Base-by-base conservation (phyloP, 2,888 invertebrate genomes). In the Sarcophaga subvicina region DNA sequence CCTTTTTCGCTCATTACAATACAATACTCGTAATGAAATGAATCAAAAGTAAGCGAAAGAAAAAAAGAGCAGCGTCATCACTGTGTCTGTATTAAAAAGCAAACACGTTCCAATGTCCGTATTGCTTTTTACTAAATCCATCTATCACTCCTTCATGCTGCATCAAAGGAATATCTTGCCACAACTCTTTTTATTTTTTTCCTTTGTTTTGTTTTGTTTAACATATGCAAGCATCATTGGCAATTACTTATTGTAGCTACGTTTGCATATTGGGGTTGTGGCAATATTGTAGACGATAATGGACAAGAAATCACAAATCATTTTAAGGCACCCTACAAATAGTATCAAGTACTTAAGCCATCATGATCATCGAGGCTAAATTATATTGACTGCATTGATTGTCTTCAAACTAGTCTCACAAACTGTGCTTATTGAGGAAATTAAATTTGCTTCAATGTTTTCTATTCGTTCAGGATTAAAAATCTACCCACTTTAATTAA, bases 31-130 rank as follows among this genome's bases (percentile, higher is more conserved):
- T 37, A 37, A 37, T 37, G 37, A 37, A 37, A 37, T 37, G 37
- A 37, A 76, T 62, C 25, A 66, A 70, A 66, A 71, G 10, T 71
- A 67, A 25, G 60, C 67, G 70, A 73, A 49, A 47, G n/a, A 70
- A 76, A 37, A 37, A 87, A 87, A 87, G 37, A 70, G 84, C 81
- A 73, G 62, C 83, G 84, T 87, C 87, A 87, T 87, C 84, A 84
- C 79, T 70, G 75, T 79, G 84, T 71, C 81, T 37, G 37, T 37
- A 37, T 37, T 37, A 37, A 37, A 81, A 87, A 87, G 84, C 69
- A 81, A 87, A 81, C 81, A 87, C 81, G 87, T 84, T 87, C 80
- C 84, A 87, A 87, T 67, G 84, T 87, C 87, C 84, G 80, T 72
- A 62, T 83, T 83, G 75, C 83, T 59, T 62, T 76, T 63, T 78